Evolutionary conservation across 2,888 invertebrate genomes (phyloP).

Genomic region (Lasiommata megera): DNA sequence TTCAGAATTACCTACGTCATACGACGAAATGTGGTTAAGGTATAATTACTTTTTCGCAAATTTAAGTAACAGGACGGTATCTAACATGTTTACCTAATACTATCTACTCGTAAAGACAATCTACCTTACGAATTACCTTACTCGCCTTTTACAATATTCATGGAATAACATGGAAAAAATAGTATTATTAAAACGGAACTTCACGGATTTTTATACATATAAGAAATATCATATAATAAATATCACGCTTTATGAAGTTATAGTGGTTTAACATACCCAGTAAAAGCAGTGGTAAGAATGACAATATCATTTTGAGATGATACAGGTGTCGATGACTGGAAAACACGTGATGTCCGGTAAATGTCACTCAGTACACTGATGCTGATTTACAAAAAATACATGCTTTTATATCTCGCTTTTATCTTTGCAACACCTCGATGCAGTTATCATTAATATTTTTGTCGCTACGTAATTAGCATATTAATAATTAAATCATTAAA

Average conservation of each 20-base stretch:
- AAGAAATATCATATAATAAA: no score
- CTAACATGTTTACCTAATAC: no score
- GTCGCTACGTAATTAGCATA: background rate
- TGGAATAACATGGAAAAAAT: no score
- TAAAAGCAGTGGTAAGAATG: background rate
- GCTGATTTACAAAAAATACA: background rate
- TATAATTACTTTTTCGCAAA: no score
- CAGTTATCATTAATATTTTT: background rate
- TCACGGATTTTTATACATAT: no score
- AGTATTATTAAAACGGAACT: no score
- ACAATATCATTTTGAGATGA: background rate
- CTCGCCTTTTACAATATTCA: no score
- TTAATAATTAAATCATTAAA: background rate
- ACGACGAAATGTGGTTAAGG: no score
- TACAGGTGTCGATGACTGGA: background rate
- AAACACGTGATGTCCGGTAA: background rate
- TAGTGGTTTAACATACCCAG: background rate
- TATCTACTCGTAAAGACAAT: no score
- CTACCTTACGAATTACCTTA: no score
- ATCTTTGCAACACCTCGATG: background rate
- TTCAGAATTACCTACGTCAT: no score
- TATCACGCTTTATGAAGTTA: background rate
- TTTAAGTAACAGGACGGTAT: no score
- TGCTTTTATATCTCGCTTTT: background rate
- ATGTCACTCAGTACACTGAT: background rate